Evolutionary conservation across 2,888 invertebrate genomes (phyloP).

Genomic region (Arctia plantaginis): DNA sequence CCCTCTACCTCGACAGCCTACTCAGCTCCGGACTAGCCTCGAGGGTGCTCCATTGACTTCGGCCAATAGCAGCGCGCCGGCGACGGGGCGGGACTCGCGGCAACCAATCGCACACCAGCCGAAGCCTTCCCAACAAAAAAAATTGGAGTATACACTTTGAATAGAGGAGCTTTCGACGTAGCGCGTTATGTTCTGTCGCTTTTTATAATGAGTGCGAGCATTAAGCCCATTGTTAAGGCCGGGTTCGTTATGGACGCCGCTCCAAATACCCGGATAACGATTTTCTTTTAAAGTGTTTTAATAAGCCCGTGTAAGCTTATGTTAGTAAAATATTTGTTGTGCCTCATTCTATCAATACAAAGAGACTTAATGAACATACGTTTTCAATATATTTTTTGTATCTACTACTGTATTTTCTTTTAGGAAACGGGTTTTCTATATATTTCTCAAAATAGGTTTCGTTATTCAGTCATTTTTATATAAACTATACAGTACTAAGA

Average conservation of each 20-base stretch:
- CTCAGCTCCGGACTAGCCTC: conserved; percentile 79
- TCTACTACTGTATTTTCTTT: background rate
- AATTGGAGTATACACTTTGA: conserved; percentile 85
- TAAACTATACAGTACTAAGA: background rate
- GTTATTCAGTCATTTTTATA: background rate
- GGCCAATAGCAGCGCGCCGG: conserved; percentile 71
- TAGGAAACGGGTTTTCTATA: background rate
- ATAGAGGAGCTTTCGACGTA: conserved; percentile 85
- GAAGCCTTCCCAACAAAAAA: conserved; percentile 82
- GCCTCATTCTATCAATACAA: conserved; percentile 49
- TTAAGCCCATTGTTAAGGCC: conserved; percentile 86
- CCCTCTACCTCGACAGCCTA: conserved; percentile 85
- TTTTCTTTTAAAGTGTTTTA: conserved; percentile 86
- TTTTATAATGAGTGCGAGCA: conserved; percentile 86
- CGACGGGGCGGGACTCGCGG: conserved; percentile 75
- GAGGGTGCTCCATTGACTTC: conserved; percentile 81
- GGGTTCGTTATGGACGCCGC: conserved; percentile 85
- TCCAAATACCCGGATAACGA: conserved; percentile 84
- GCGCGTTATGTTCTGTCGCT: conserved; percentile 86
- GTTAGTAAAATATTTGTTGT: conserved; percentile 67
- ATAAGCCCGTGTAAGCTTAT: conserved; percentile 82
- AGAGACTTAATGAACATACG: conserved; percentile 31
- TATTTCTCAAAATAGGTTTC: background rate
- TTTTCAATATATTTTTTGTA: conserved; percentile 15
- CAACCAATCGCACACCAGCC: conserved; percentile 70